Evolutionary conservation across 2,113 vertebrate species (phyloP).

Genomic region (Egretta garzetta): DNA sequence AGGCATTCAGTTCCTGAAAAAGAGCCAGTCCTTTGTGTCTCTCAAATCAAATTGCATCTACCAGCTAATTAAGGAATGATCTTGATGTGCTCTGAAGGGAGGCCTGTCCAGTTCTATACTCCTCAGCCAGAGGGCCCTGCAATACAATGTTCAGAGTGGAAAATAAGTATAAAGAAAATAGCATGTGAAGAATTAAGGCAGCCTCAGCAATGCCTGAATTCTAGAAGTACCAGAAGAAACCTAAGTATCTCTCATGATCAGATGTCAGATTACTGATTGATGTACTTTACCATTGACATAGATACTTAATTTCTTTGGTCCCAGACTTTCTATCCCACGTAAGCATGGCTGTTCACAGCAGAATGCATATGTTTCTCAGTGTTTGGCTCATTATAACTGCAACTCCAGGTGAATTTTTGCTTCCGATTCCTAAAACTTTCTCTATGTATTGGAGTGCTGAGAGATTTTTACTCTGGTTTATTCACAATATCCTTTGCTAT

Average conservation of each 20-base stretch:
- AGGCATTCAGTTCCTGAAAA: not conserved
- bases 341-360: not conserved
- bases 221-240: not conserved
- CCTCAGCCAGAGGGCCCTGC: constrained; percentile 43
- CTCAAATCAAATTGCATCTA: not conserved
- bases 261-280: not conserved
- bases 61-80: constrained; percentile 33
- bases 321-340: not conserved
- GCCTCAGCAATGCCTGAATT: not conserved
- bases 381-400: not conserved
- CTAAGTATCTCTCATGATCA: not conserved
- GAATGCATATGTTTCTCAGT: not conserved
- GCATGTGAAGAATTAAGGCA: not conserved
- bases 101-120: not conserved
- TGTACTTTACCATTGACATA: not conserved
- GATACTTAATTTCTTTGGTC: not conserved
- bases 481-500: not conserved
- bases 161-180: not conserved
- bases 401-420: not conserved
- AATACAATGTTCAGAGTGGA: not conserved
- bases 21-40: not conserved
- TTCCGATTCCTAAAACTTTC: not conserved
- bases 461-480: not conserved
- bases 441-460: not conserved
- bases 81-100: not conserved